Evolutionary conservation across 1,140 invertebrate genomes (phyloP), one percentile per base, ranked within the genome.

Genomic region (Cyphomyrmex costatus): DNA sequence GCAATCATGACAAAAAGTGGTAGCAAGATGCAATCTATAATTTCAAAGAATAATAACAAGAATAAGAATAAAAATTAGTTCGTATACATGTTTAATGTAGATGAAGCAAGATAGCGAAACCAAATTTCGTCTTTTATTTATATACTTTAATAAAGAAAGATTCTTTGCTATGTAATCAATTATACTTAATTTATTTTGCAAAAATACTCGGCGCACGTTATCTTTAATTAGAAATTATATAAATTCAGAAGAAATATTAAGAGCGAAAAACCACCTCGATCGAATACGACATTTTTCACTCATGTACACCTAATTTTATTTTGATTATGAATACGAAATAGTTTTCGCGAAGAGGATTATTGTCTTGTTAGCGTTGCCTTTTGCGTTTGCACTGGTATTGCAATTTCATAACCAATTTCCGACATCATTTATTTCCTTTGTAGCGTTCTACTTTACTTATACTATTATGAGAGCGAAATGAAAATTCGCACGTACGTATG

Each of bases 371-470:
- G 21, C 46, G 14, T 56, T 68, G 8, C 51, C 16, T 80, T 42
- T 46, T 53, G 16, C 19, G 12, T 68, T n/a, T 70, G 30, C 16
- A 24, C 12, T 27, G 21, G 33, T 58, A 70, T 58, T 30, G 63
- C 78, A 56, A 70, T 56, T 70, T 80, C 46, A 56, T 80, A 65
- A 80, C 63, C 63, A 80, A 80, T 80, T 80, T 21, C 46, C 63
- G 46, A 68, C 46, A 21, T 80, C 78, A 66, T 70, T 79, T 80
- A 56, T 70, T 80, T 36, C 49, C 78, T 80, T 80, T 80, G 63
- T 80, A 80, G 78, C 63, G 21, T 80, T 42, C 49, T 56, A 80
- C 42, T 56, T 53, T 36, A 80, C 46, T 80, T 36, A 68, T 42
- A n/a, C 21, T 80, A 80, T 80, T 80, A 80, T 68, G 21, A 30